These are phyloP conservation scores for Syrrhaptes paradoxus DNA, from an alignment of 2,113 vertebrate genomes.

Conservation along the genomic window DNA sequence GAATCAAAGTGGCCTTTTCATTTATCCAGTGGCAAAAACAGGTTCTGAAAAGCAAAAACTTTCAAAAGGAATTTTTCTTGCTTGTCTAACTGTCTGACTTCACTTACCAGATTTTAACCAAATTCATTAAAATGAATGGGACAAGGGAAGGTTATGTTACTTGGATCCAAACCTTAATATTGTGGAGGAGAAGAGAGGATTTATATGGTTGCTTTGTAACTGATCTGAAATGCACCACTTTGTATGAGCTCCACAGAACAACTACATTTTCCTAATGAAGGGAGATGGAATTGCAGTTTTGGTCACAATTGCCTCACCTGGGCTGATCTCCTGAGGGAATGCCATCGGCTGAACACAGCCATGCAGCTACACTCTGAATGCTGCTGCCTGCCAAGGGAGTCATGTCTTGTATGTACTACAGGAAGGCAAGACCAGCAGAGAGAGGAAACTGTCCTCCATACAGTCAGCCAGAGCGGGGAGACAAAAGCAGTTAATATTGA, in stretches of 20 bases:
- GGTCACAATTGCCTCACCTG: background rate
- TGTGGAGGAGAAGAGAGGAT: background rate
- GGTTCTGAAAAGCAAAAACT: background rate
- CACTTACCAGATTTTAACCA: background rate
- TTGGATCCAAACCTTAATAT: background rate
- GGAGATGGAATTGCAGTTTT: background rate
- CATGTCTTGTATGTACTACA: rapidly evolving
- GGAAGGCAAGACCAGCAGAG: background rate
- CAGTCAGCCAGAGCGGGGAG: rapidly evolving
- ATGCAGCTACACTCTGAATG: background rate
- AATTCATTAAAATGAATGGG: background rate
- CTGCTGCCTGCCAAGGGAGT: background rate
- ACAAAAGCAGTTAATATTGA: background rate
- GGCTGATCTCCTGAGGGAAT: background rate
- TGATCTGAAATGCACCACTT: background rate
- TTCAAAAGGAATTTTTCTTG: background rate
- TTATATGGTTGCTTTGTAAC: background rate
- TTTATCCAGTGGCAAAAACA: background rate
- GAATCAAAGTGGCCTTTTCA: background rate
- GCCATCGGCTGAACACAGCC: rapidly evolving
- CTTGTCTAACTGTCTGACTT: background rate
- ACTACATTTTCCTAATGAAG: background rate
- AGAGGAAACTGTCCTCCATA: background rate
- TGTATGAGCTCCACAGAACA: background rate
- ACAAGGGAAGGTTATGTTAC: background rate